Evolutionary conservation across 2,113 vertebrate genomes (phyloP), one percentile per base, ranked within the genome.

Genomic region (Mustela nigripes): DNA sequence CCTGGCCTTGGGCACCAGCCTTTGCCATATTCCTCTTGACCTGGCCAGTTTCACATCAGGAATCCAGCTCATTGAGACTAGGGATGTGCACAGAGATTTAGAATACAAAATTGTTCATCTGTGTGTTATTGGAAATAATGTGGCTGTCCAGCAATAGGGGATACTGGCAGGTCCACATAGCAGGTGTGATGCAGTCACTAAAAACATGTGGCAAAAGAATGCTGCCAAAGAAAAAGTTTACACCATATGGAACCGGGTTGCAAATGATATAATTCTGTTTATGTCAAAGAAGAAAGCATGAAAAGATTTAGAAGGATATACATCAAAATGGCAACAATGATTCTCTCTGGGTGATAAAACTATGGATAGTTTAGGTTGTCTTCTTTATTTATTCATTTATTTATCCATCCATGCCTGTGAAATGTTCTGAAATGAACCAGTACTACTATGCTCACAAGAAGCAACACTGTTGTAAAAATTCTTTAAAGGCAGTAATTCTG

Each of bases 231-330:
- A 11, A 28, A 39, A 50, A 3, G 28, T 33, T 19, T n/a, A 9
- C 26, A 18, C 1, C 14, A 0, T 15, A 2, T 2, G 11, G 5
- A 31, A 33, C n/a, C 62, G 1, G 36, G 36, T 65, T 45, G 19
- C 26, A 73, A 48, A 36, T 28, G 45, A 0, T 11, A 1, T 39
- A 10, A 12, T 18, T 91, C 86, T 80, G 0, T 19, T 1, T 4
- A 4, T 11, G 5, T 62, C 89, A 87, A 50, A 39, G 69, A 83
- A 89, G 28, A 78, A 79, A 60, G 33, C 26, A 7, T 11, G 76
- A 45, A 92, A 26, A 82, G 36, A 21, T 21, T 45, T 15, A 60
- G 60, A 78, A 50, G 28, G 39, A 5, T 62, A 60, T 4, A 45
- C 36, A 86, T 21, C 58, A 63, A 11, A 15, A 53, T 42, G 26